Base-by-base conservation (phyloP, 2,888 invertebrate genomes). In the Poecilobothrus nobilitatus region DNA sequence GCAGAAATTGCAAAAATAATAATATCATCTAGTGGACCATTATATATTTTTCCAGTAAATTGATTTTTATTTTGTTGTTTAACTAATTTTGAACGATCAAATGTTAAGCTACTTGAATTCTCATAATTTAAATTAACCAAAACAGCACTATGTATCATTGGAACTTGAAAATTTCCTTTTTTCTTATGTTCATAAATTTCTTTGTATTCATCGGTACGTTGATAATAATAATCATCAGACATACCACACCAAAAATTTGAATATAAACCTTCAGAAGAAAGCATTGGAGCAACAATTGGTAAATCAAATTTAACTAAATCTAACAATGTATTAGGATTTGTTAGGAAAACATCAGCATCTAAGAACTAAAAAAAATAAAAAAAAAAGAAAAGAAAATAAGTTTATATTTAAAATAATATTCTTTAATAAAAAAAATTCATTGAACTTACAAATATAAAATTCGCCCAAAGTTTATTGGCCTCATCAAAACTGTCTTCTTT, bases 241-340 rank as follows among this genome's bases (percentile, higher is more conserved):
- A 97, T 95, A 5, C 91, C 97, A 74, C 92, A 92, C 97, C 97
- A 98, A 81, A 94, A 98, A 81, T 98, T 98, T 21, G 95, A 94
- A 80, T 97, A 97, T 61, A 92, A 81, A 18, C 92, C 91, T 70
- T 94, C 91, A 0, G 95, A 92, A 68, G 88, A 84, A 41, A 97
- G 83, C 89, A 97, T 89, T 0, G 97, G 97, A 0, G 95, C 90
- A 4, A 90, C 87, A 12, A 95, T 84, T 4, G 87, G 84, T 18
- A 87, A 76, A 61, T 86, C 83, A 73, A 89, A 88, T 0, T 78
- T 76, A 0, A 92, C 86, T 27, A 95, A 81, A 66, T 83, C 76
- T 70, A 84, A 84, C 0, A 95, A 79, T 0, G 90, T 86, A 18
- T 85, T 79, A 0, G 85, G 83, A 73, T 92, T 87, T 12, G 89